Base-by-base conservation (phyloP, 2,113 vertebrate species). In the Barnardius zonarius region DNA sequence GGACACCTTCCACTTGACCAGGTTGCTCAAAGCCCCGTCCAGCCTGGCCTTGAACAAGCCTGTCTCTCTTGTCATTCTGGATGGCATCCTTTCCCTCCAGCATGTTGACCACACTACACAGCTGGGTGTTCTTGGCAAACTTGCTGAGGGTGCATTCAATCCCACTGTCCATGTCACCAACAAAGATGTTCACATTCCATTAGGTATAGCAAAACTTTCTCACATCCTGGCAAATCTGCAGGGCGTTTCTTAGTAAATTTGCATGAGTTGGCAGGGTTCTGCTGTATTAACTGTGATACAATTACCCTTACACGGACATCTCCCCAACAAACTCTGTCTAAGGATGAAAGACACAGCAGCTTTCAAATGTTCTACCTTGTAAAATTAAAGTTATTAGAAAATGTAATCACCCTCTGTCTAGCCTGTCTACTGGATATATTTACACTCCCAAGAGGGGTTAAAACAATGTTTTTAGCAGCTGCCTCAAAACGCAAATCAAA, bases 391-490 rank as follows among this genome's bases (percentile, higher is more conserved):
- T 80, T 93, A 88, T 93, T 91, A 90, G 83, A 80, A 94, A 96
- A 95, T 44, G 62, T 39, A 88, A 96, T 96, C 90, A n/a, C 54
- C 27, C 62, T 74, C 73, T 61, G 59, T 76, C 82, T 63, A 46
- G 33, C 22, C 75, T 33, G 43, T 78, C 68, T 90, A 11, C 66
- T 30, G 52, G 82, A 90, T 93, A 72, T 35, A 83, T 51, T 94
- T 75, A 82, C 9, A 0, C 11, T 91, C 94, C 87, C 93, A 17
- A 57, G 89, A 94, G 93, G 55, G 43, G 83, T 92, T 93, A 90
- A 94, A 94, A 78, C 73, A 80, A 93, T 77, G 81, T 87, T 96
- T 96, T 89, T 90, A 96, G 93, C 85, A 84, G 82, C 79, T 85
- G 90, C 85, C 73, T 94, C n/a, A 9, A 76, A 96, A 76, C 8